Base-by-base conservation (phyloP, 2,113 vertebrate species). In the Pseudorectes ferrugineus region DNA sequence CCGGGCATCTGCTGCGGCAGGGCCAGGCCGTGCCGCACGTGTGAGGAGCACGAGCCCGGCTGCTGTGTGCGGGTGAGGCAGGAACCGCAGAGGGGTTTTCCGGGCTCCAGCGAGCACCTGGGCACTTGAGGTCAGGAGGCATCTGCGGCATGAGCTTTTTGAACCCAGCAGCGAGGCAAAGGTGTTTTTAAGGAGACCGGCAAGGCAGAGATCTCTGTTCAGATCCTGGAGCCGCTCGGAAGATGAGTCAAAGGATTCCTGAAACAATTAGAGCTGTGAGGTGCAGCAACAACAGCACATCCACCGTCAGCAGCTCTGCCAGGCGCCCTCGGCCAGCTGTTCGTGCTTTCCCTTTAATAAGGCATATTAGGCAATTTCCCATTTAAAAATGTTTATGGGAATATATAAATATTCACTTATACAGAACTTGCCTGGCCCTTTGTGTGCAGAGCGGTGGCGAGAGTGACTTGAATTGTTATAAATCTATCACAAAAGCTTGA, bases 11-110 rank as follows among this genome's bases (percentile, higher is more conserved):
- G 72, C 38, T 35, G 54, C 23, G 68, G 84, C 46, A 54, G 72
- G 42, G 77, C 80, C 76, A 16, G 61, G 68, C 42, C 1, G 14
- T 36, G 85, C 89, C 62, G 45, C 9, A 12, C 25, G 95, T 74
- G 96, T 84, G 96, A 89, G 13, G 1, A 89, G 67, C 94, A 84
- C 21, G 58, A 83, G 93, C 81, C 72, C 3, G 35, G 54, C 11
- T 49, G 80, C 94, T 42, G 92, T 1, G 16, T 18, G 74, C 61
- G 7, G 71, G 52, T 24, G 5, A 45, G 88, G 67, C 94, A 49
- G 19, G 10, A 61, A 36, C 74, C 81, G 5, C 93, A 3, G 33
- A 92, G 97, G 97, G 97, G 92, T 94, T 97, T 97, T 96, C 92
- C 95, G 82, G 8, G 72, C 61, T 82, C 71, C 2, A 10, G 88